Percentiles rank a stretch among this genome's conserved stretches.
phyloP scores from a whole-genome alignment of 2,888 invertebrate genomes.

The Cheiracanthium punctorium region DNA sequence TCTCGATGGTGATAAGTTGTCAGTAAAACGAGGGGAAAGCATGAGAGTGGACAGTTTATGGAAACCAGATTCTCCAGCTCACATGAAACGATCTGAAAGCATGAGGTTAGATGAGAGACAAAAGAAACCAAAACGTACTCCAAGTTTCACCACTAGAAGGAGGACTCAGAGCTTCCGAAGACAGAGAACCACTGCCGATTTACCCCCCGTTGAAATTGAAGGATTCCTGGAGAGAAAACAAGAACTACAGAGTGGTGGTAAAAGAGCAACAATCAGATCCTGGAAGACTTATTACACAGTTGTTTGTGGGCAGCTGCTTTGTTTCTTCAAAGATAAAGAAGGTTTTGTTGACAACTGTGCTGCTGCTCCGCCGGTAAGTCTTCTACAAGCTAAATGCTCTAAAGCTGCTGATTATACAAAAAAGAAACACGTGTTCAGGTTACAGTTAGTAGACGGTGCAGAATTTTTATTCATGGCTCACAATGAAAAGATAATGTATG shows the following conservation, averaged over 20 bases:
- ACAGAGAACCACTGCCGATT: slow-evolving; percentile 74
- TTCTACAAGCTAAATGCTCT: slow-evolving; percentile 85
- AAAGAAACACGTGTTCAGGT: slow-evolving; percentile 92
- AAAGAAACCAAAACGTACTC: slow-evolving; percentile 88
- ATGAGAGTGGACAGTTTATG: slow-evolving; percentile 83
- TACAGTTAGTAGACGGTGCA: slow-evolving; percentile 91
- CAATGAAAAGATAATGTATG: slow-evolving; percentile 85
- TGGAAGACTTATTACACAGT: slow-evolving; percentile 98
- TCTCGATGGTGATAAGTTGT: slow-evolving; percentile 55
- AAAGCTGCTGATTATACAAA: slow-evolving; percentile 96
- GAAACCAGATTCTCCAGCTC: slow-evolving; percentile 63
- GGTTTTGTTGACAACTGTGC: slow-evolving; percentile 93
- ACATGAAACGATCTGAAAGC: slow-evolving; percentile 68
- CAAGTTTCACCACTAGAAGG: slow-evolving; percentile 95
- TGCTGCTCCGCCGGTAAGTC: slow-evolving; percentile 87
- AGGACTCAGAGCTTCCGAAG: slow-evolving; percentile 55
- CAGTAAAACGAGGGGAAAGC: slow-evolving; percentile 88
- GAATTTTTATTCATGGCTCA: slow-evolving; percentile 92
- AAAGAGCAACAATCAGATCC: slow-evolving; percentile 93
- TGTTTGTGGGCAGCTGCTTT: slow-evolving; percentile 95
- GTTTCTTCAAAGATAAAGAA: slow-evolving; percentile 97
- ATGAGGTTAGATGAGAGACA: slow-evolving; percentile 68
- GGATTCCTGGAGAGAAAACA: slow-evolving; percentile 95
- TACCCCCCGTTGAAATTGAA: slow-evolving; percentile 94
- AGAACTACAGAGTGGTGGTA: slow-evolving; percentile 93